Conservation (phyloP, 2,888 invertebrate genomes). For the Hyposoter didymator region DNA sequence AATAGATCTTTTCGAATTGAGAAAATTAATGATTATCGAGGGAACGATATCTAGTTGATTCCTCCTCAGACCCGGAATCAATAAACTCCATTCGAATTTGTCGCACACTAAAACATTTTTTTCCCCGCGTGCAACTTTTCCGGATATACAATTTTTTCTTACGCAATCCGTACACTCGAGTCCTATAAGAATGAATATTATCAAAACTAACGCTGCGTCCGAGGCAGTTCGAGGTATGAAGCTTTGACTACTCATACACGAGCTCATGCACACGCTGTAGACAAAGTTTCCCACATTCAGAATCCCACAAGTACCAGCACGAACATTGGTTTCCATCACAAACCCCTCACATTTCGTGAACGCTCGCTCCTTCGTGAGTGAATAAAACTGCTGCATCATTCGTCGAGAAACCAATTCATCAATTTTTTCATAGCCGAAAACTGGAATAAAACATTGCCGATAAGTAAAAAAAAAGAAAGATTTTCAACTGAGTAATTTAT, state of each 20-base stretch:
- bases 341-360: not conserved
- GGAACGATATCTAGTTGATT: too few species aligned
- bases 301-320: not conserved
- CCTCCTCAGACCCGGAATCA: too few species aligned
- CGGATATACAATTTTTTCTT: not conserved
- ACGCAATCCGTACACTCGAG: not conserved
- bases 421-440: not conserved
- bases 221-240: not conserved
- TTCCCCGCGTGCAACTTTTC: not conserved
- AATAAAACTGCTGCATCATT: not conserved
- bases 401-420: not conserved
- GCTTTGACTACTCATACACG: not conserved
- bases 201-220: not conserved
- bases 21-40: too few species aligned
- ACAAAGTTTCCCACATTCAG: not conserved
- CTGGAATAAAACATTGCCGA: not conserved
- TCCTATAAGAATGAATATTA: not conserved
- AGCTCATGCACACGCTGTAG: not conserved
- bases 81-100: not conserved
- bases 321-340: not conserved
- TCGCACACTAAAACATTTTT: not conserved
- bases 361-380: not conserved
- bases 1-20: conserved; percentile 49
- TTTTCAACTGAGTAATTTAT: not conserved
- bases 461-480: not conserved